These are phyloP conservation scores for Ophion costatus DNA, from an alignment of 2,888 invertebrate species.

Conservation along the genomic window DNA sequence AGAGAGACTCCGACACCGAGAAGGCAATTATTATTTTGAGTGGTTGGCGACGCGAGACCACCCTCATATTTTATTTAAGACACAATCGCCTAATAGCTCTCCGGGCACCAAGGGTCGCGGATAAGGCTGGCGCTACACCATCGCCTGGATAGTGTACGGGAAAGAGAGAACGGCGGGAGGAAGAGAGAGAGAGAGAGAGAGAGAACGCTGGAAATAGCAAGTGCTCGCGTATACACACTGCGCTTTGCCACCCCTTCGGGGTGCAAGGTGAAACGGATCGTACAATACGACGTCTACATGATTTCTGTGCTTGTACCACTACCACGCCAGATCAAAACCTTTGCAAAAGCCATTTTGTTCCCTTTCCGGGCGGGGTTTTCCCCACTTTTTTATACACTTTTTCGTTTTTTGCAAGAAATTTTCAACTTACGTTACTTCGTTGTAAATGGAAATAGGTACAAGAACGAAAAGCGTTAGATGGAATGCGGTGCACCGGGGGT, in stretches of 20 bases:
- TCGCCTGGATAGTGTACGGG: conserved; percentile 21
- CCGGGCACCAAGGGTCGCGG: conserved; percentile 71
- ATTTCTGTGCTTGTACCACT: conserved; percentile 7
- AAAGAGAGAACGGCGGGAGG: conserved; percentile 45
- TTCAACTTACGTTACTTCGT: too few species aligned
- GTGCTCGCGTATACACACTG: conserved; percentile 23
- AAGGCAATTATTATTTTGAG: conserved; percentile 82
- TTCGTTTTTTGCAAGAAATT: too few species aligned
- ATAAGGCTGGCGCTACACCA: conserved; percentile 65
- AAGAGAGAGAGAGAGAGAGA: conserved; percentile 60
- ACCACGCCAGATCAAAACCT: background rate
- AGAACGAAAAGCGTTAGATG: too few species aligned
- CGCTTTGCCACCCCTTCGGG: conserved; percentile 20
- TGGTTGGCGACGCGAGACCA: conserved; percentile 79
- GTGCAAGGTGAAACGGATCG: conserved; percentile 50
- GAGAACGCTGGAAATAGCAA: conserved; percentile 52
- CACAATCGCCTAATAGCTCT: conserved; percentile 82
- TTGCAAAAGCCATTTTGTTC: too few species aligned
- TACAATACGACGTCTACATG: conserved; percentile 24
- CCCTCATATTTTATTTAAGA: conserved; percentile 82
- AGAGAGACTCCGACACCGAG: conserved; percentile 72
- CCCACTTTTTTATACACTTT: too few species aligned
- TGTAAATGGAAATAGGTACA: too few species aligned
- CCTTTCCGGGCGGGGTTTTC: too few species aligned
- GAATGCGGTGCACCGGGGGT: too few species aligned